Percentiles rank a stretch among this genome's conserved stretches.
phyloP scores from a whole-genome alignment of 2,888 invertebrate genomes.

The Drosophila pegasa region DNA sequence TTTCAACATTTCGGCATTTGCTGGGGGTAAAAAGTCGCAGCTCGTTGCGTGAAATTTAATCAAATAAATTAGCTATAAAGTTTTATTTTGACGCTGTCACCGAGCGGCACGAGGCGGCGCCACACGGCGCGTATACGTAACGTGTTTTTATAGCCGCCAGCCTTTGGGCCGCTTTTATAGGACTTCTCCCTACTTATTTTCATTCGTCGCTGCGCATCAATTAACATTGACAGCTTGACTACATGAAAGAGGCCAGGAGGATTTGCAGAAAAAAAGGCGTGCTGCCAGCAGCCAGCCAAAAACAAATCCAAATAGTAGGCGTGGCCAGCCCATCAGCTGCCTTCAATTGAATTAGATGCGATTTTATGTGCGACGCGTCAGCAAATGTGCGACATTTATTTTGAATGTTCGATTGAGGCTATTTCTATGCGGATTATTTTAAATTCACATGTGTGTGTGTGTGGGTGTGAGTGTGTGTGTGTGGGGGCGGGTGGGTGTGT shows the following conservation, averaged over 20 bases:
- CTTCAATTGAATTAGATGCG: slow-evolving; percentile 46
- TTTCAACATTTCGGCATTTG: slow-evolving; percentile 31
- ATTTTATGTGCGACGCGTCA: slow-evolving; percentile 30
- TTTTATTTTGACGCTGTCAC: slow-evolving; percentile 71
- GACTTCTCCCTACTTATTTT: slow-evolving; percentile 44
- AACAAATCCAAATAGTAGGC: slow-evolving; percentile 10
- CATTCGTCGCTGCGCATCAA: slow-evolving; percentile 60
- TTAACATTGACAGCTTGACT: slow-evolving; percentile 70
- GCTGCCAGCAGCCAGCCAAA: neutral
- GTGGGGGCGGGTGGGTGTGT: neutral
- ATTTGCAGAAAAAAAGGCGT: slow-evolving; percentile 12
- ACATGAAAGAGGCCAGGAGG: slow-evolving; percentile 46
- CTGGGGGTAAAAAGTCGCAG: slow-evolving; percentile 20
- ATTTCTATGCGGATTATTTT: slow-evolving; percentile 23
- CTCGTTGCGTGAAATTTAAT: slow-evolving; percentile 68
- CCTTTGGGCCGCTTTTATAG: slow-evolving; percentile 41
- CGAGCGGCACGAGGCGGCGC: slow-evolving; percentile 40
- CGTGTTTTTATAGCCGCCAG: slow-evolving; percentile 68
- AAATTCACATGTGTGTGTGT: slow-evolving; percentile 5
- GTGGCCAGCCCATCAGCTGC: slow-evolving; percentile 5
- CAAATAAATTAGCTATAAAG: slow-evolving; percentile 80
- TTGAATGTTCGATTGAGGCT: slow-evolving; percentile 14
- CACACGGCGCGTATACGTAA: slow-evolving; percentile 63
- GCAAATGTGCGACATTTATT: slow-evolving; percentile 25
- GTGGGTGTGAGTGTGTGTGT: slow-evolving; percentile 7